These are phyloP conservation scores for Calosoma granatense DNA, from an alignment of 1,140 invertebrate genomes.

Conservation along the genomic window DNA sequence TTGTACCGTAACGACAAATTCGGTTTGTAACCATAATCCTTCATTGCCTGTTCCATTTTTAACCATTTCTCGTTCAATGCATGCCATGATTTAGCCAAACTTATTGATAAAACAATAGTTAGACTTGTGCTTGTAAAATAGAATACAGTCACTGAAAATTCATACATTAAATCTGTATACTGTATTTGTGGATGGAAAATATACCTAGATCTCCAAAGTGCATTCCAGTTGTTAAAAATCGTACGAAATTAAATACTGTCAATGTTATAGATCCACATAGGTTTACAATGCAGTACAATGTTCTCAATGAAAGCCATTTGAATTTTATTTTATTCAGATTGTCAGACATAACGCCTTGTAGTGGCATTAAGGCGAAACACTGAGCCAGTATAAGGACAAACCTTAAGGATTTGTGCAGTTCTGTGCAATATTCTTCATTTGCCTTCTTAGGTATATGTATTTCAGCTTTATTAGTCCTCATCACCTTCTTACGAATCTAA, in stretches of 20 bases:
- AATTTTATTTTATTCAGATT: slow-evolving; percentile 19
- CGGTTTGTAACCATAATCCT: slow-evolving; percentile 15
- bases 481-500: too few species aligned
- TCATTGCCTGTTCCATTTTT: slow-evolving; percentile 23
- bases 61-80: slow-evolving; percentile 23
- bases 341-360: slow-evolving; percentile 17
- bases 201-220: slow-evolving; percentile 26
- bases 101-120: slow-evolving; percentile 16
- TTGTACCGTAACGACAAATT: slow-evolving; percentile 20
- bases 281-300: slow-evolving; percentile 22
- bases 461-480: too few species aligned
- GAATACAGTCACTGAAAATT: slow-evolving; percentile 19
- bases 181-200: background rate
- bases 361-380: slow-evolving; percentile 25
- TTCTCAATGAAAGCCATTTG: slow-evolving; percentile 19
- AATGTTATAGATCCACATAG: slow-evolving; percentile 17
- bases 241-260: slow-evolving; percentile 18
- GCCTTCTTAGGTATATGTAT: too few species aligned
- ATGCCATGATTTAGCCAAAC: slow-evolving; percentile 19
- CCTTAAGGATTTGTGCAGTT: background rate
- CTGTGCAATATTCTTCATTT: too few species aligned
- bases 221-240: slow-evolving; percentile 21
- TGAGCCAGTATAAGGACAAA: slow-evolving; percentile 22
- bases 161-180: background rate
- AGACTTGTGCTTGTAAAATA: slow-evolving; percentile 23